phyloP scores from a whole-genome alignment of 2,888 invertebrate species.

The Synanthedon tipuliformis region DNA sequence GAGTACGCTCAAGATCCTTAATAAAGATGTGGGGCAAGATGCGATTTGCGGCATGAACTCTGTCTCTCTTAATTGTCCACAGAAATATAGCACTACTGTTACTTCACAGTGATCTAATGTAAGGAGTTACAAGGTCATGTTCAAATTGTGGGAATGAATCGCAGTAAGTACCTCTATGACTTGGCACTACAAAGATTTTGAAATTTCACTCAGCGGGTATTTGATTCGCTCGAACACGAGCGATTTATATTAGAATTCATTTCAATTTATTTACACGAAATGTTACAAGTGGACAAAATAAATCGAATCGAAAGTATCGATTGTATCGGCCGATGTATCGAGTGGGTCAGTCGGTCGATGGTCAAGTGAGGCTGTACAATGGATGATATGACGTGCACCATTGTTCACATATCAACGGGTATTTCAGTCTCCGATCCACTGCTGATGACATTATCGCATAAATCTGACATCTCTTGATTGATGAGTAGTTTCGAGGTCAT shows the following conservation, averaged over 20 bases:
- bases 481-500: conserved; percentile 11
- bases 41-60: too few species aligned
- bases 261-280: conserved; percentile 17
- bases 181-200: too few species aligned
- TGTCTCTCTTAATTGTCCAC: too few species aligned
- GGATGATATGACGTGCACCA: conserved; percentile 1
- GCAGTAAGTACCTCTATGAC: too few species aligned
- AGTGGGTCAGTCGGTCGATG: conserved; percentile 37
- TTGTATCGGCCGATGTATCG: conserved; percentile 19
- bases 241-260: conserved; percentile 13
- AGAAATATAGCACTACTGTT: too few species aligned
- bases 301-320: conserved; percentile 38
- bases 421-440: conserved; percentile 19
- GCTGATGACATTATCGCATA: conserved; percentile 32
- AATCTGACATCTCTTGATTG: conserved; percentile 29
- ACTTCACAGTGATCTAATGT: too few species aligned
- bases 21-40: too few species aligned
- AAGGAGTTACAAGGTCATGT: too few species aligned
- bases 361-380: conserved; percentile 36
- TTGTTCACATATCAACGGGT: conserved; percentile 3
- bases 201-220: too few species aligned
- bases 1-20: too few species aligned
- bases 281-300: conserved; percentile 31
- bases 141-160: too few species aligned
- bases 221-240: background rate